These are phyloP conservation scores for Athalia circularis DNA, from an alignment of 2,888 invertebrate genomes.

Conservation along the genomic window DNA sequence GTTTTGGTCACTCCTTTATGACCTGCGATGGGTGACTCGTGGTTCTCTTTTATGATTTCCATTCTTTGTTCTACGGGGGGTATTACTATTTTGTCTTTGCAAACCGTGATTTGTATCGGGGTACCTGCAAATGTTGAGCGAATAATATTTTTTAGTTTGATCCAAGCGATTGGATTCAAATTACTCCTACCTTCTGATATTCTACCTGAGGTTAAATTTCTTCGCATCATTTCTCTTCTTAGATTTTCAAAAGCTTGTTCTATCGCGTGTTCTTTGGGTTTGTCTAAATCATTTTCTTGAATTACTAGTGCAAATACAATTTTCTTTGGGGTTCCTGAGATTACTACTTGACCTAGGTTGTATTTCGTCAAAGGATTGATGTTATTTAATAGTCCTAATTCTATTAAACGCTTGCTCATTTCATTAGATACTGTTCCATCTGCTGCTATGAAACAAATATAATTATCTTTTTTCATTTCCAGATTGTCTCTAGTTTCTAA, in stretches of 20 bases:
- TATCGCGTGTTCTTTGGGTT: background rate
- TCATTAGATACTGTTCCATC: too few relatives aligned
- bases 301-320: conserved; percentile 27
- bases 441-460: too few relatives aligned
- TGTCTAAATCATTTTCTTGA: conserved; percentile 21
- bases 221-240: conserved; percentile 13
- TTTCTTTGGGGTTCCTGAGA: conserved; percentile 22
- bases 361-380: background rate
- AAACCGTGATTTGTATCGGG: conserved; percentile 5
- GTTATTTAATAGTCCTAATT: too few relatives aligned
- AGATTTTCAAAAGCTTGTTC: conserved; percentile 14
- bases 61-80: too few relatives aligned
- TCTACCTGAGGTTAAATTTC: conserved; percentile 11
- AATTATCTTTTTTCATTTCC: too few relatives aligned
- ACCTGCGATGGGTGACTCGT: too few relatives aligned
- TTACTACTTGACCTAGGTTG: conserved; percentile 31
- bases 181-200: conserved; percentile 44
- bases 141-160: conserved; percentile 40
- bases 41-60: too few relatives aligned
- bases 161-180: conserved; percentile 22
- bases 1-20: too few relatives aligned
- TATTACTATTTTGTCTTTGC: too few relatives aligned
- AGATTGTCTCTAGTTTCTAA: conserved; percentile 47
- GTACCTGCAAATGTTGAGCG: background rate
- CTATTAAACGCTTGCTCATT: too few relatives aligned